These are phyloP conservation scores for Schrankia costaestrigalis DNA, from an alignment of 2,888 invertebrate genomes.

Conservation along the genomic window DNA sequence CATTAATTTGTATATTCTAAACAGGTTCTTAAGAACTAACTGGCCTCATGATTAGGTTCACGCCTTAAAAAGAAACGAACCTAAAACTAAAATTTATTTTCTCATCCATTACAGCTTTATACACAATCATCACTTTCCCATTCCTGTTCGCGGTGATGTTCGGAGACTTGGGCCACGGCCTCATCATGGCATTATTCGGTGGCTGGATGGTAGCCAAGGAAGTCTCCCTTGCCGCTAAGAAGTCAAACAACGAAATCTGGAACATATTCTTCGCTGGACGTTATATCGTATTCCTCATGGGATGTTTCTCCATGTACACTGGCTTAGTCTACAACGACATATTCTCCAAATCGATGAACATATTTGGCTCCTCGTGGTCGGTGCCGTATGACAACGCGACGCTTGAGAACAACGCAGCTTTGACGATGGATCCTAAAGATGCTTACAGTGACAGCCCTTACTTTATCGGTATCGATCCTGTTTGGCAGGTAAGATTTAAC, in stretches of 20 bases:
- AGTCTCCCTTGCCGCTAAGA: constrained; percentile 85
- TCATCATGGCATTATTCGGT: constrained; percentile 90
- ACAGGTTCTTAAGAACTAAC: too few species aligned
- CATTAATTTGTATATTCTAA: too few species aligned
- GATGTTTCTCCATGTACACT: constrained; percentile 98
- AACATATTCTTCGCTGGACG: constrained; percentile 99
- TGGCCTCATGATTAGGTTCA: too few species aligned
- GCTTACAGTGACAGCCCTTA: constrained; percentile 85
- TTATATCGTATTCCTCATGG: constrained; percentile 98
- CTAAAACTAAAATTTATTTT: too few species aligned
- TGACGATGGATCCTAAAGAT: constrained; percentile 84
- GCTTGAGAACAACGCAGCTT: constrained; percentile 61
- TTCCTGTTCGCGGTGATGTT: constrained; percentile 98
- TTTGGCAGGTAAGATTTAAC: constrained; percentile 82
- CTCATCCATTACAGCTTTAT: constrained; percentile 83
- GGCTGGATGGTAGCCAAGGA: constrained; percentile 90
- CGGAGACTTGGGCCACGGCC: constrained; percentile 95
- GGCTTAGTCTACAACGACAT: constrained; percentile 98
- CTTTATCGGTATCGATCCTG: constrained; percentile 92
- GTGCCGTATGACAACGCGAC: constrained; percentile 79
- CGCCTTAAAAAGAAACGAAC: too few species aligned
- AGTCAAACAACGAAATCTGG: constrained; percentile 93
- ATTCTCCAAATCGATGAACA: constrained; percentile 97
- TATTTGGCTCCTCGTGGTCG: constrained; percentile 95
- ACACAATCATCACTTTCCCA: constrained; percentile 95